A percentile compares a stretch with the other conserved stretches of the same genome.
Conservation (phyloP, 2,888 invertebrate species). For the Leptopterna dolabrata region DNA sequence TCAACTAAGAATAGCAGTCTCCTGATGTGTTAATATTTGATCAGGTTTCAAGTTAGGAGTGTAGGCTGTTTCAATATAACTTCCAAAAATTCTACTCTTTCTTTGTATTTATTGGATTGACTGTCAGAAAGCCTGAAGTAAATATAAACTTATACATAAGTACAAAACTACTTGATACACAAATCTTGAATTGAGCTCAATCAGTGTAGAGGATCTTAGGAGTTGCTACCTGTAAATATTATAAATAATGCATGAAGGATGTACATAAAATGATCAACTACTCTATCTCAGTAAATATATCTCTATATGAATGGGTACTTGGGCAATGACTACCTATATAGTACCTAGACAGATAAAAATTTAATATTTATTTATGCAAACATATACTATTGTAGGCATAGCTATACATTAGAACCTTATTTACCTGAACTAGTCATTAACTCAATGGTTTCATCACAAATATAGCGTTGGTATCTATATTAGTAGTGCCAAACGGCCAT, state of each 20-base stretch:
- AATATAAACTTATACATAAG: neutral
- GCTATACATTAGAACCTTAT: constrained; percentile 28
- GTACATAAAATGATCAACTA: constrained; percentile 32
- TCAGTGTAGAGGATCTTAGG: constrained; percentile 18
- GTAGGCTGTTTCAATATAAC: neutral
- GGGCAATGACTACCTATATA: neutral
- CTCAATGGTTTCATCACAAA: constrained; percentile 19
- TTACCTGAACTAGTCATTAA: constrained; percentile 49
- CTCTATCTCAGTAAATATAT: constrained; percentile 30
- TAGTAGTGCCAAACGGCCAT: neutral
- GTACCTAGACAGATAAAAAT: constrained; percentile 17
- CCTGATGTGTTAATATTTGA: no score
- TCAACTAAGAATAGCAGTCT: no score
- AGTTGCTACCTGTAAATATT: constrained; percentile 40
- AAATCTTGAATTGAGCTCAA: constrained; percentile 26
- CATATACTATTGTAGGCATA: constrained; percentile 32
- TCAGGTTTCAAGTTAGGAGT: neutral
- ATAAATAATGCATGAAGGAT: constrained; percentile 32
- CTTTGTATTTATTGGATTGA: neutral
- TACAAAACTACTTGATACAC: neutral
- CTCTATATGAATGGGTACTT: neutral
- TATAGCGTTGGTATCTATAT: neutral
- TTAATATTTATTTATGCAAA: constrained; percentile 27
- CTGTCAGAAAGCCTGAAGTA: neutral
- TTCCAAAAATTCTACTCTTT: neutral